These are phyloP conservation scores for Siphamia tubifer DNA, from an alignment of 2,113 vertebrate genomes.

Conservation along the genomic window DNA sequence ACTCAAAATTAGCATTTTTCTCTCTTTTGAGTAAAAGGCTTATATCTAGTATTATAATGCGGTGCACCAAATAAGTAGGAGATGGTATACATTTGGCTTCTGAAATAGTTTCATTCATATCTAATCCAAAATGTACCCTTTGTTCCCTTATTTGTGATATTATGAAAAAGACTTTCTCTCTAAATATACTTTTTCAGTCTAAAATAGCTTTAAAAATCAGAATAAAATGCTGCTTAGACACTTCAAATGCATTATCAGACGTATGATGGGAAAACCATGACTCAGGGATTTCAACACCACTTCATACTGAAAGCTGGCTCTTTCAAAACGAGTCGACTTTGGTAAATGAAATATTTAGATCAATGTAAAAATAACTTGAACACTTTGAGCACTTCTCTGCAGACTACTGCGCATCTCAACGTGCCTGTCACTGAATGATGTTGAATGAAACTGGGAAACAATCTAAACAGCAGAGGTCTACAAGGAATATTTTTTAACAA, in stretches of 20 bases:
- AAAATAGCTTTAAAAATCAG: background rate
- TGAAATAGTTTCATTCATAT: too few relatives aligned
- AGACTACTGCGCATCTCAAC: constrained; percentile 9
- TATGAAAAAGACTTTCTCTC: background rate
- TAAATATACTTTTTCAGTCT: background rate
- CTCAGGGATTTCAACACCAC: background rate
- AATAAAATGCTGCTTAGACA: background rate
- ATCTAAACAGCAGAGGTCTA: background rate
- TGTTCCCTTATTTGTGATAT: too few relatives aligned
- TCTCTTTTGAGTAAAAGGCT: too few relatives aligned
- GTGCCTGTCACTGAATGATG: background rate
- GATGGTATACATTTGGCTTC: too few relatives aligned
- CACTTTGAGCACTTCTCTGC: constrained; percentile 10
- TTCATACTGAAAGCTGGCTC: background rate
- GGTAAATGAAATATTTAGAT: constrained; percentile 60
- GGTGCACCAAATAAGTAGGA: too few relatives aligned
- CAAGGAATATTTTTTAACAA: too few relatives aligned
- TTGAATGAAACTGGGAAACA: background rate
- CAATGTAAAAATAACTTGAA: constrained; percentile 51
- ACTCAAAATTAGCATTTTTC: too few relatives aligned
- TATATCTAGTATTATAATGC: too few relatives aligned
- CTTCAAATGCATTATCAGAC: background rate
- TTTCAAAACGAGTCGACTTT: constrained; percentile 26
- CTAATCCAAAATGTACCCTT: too few relatives aligned
- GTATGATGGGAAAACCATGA: background rate